Conservation (phyloP, 2,888 invertebrate species). For the Galeopsomyia nigrocyanea region DNA sequence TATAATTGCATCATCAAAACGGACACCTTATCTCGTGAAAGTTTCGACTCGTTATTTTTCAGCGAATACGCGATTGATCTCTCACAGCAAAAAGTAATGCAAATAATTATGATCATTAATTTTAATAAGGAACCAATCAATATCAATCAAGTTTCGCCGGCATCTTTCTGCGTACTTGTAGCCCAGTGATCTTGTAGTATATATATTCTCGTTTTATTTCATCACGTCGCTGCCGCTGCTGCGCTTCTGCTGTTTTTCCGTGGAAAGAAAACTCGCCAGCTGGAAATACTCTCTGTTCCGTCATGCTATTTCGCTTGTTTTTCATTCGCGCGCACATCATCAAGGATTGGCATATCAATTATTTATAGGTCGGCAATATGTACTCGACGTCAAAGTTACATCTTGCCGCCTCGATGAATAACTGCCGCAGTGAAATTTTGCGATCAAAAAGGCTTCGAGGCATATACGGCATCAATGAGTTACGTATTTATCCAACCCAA, state of each 20-base stretch:
- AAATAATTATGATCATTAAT: constrained; percentile 18
- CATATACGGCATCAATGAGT: constrained; percentile 17
- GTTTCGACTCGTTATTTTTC: neutral
- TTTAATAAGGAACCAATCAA: constrained; percentile 6
- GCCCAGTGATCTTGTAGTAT: constrained; percentile 3
- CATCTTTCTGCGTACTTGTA: constrained; percentile 1
- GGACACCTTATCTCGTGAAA: constrained; percentile 12
- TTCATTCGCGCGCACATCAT: constrained; percentile 14
- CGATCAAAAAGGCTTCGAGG: neutral
- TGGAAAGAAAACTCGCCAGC: constrained; percentile 36
- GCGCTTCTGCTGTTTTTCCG: constrained; percentile 17
- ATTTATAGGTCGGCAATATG: constrained; percentile 29
- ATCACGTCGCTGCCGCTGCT: neutral
- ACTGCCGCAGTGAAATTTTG: neutral
- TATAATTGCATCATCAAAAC: neutral
- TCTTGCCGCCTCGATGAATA: neutral
- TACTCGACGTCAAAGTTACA: neutral
- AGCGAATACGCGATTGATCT: constrained; percentile 15
- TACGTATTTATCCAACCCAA: constrained; percentile 20
- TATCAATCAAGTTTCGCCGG: constrained; percentile 16
- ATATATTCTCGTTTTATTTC: constrained; percentile 9
- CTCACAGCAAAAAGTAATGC: neutral
- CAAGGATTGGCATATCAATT: constrained; percentile 28
- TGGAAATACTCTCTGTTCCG: constrained; percentile 27
- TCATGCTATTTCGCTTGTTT: constrained; percentile 15